phyloP scores from a whole-genome alignment of 1,140 invertebrate genomes.

The Stratiolaelaps scimitus region DNA sequence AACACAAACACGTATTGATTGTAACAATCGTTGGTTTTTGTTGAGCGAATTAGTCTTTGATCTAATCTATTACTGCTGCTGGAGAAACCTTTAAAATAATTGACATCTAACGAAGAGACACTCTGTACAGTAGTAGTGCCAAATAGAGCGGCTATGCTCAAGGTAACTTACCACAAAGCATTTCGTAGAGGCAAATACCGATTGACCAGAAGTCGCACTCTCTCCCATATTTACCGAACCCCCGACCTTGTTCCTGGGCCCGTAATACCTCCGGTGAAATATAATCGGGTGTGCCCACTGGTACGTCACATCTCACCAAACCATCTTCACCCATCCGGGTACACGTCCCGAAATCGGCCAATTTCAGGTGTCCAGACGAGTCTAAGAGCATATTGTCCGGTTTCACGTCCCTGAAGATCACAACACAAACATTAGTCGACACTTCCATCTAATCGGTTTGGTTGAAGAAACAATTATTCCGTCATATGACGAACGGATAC shows the following conservation, averaged over 20 bases:
- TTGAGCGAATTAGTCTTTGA: too few species aligned
- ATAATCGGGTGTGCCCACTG: conserved; percentile 97
- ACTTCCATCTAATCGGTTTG: not conserved
- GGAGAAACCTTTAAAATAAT: too few species aligned
- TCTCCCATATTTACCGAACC: conserved; percentile 49
- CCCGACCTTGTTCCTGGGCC: conserved; percentile 76
- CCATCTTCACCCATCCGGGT: conserved; percentile 95
- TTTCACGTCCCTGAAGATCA: conserved; percentile 68
- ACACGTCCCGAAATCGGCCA: conserved; percentile 98
- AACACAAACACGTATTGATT: too few species aligned
- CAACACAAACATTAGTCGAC: not conserved
- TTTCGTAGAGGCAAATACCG: conserved; percentile 95
- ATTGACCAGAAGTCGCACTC: conserved; percentile 99
- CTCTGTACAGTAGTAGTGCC: not conserved
- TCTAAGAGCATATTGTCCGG: conserved; percentile 98
- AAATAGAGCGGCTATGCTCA: not conserved
- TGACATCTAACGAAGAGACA: not conserved
- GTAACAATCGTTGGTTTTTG: too few species aligned
- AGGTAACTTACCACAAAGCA: conserved; percentile 58
- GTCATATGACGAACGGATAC: not conserved
- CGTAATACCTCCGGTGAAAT: conserved; percentile 97
- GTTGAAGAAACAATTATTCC: not conserved
- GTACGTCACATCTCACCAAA: conserved; percentile 85
- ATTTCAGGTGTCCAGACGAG: conserved; percentile 82
- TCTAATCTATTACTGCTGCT: too few species aligned